Evolutionary conservation across 2,797 vertebrate species (phyloP).

Genomic region (Tiaroga cobitis): DNA sequence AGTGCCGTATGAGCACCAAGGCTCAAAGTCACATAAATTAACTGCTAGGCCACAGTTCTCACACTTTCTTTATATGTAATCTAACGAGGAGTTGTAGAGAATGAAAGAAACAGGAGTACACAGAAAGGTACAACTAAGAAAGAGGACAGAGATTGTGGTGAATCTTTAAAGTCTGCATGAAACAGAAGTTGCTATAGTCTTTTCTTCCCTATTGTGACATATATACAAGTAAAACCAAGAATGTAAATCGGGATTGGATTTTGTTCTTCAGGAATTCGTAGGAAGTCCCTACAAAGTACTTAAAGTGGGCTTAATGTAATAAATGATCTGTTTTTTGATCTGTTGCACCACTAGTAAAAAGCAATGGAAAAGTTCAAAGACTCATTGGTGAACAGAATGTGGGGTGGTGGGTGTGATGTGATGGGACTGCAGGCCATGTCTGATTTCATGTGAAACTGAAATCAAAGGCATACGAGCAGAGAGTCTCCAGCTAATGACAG

Average conservation of each 20-base stretch:
- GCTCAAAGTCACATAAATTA: not conserved
- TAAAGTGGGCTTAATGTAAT: not conserved
- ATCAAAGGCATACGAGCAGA: conserved; percentile 66
- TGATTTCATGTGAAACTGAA: conserved; percentile 63
- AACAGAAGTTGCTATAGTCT: not conserved
- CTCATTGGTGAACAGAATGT: not conserved
- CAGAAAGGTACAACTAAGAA: conserved; percentile 26
- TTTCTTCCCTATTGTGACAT: not conserved
- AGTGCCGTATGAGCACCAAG: not conserved
- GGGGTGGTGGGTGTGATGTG: conserved; percentile 20
- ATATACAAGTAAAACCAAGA: not conserved
- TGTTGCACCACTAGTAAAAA: conserved; percentile 30
- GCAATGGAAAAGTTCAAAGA: conserved; percentile 47
- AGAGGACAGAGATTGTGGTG: not conserved
- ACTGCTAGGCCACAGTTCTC: not conserved
- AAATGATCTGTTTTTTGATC: not conserved
- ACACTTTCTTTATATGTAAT: not conserved
- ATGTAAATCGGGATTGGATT: not conserved
- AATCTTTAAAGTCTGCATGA: not conserved
- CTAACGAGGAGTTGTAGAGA: not conserved
- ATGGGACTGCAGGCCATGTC: conserved; percentile 45
- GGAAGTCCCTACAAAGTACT: not conserved
- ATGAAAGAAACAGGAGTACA: conserved; percentile 18
- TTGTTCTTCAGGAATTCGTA: not conserved
- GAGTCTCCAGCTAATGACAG: conserved; percentile 70